Conservation (phyloP, 2,113 vertebrate species). For the Larimichthys polyactis region DNA sequence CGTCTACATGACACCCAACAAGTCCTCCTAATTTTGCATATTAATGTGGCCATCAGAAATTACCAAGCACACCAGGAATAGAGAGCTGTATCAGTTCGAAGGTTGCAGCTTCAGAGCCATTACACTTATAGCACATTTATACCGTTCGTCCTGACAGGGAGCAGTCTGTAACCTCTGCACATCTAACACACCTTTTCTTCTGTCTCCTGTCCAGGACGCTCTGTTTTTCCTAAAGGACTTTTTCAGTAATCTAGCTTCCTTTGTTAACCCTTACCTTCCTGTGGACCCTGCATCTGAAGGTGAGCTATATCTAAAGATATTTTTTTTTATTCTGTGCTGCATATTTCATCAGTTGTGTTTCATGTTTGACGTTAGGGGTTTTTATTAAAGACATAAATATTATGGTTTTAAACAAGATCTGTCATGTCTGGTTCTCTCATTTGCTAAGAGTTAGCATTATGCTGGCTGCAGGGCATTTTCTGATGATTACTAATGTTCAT, state of each 20-base stretch:
- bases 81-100: neutral
- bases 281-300: conserved; percentile 88
- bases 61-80: neutral
- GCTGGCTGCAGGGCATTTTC: neutral
- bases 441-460: no score
- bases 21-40: neutral
- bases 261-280: conserved; percentile 87
- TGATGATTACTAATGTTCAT: neutral
- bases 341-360: neutral
- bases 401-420: neutral
- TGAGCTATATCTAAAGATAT: conserved; percentile 58
- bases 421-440: neutral
- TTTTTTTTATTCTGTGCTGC: neutral
- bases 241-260: conserved; percentile 89
- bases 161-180: neutral
- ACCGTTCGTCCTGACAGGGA: neutral
- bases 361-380: neutral
- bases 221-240: conserved; percentile 94
- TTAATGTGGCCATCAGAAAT: neutral
- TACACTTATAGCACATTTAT: no score
- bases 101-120: neutral
- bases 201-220: conserved; percentile 85
- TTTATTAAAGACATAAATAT: neutral
- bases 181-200: conserved; percentile 8
- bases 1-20: neutral